These are phyloP conservation scores for Fulmarus glacialis DNA, from an alignment of 2,113 vertebrate genomes.

Conservation along the genomic window DNA sequence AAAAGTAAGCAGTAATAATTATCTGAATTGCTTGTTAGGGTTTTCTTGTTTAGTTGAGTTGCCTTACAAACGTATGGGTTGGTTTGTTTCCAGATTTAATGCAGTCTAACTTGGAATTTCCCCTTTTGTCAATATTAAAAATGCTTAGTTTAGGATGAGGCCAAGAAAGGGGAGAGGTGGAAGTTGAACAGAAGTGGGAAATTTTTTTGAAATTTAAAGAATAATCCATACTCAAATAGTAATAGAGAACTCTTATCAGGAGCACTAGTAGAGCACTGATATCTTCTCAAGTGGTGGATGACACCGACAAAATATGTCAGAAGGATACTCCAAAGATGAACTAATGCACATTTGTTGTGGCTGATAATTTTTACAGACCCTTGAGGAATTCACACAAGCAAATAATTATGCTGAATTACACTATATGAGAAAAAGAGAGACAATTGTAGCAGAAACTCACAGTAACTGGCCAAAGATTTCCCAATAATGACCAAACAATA, in stretches of 20 bases:
- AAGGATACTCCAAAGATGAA: not conserved
- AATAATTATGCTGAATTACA: slow-evolving; percentile 59
- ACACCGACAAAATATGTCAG: not conserved
- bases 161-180: not conserved
- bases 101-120: not conserved
- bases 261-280: not conserved
- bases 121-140: not conserved
- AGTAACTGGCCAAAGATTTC: not conserved
- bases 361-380: not conserved
- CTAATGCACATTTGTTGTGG: not conserved
- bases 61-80: not conserved
- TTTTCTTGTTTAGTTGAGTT: not conserved
- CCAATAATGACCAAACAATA: not conserved
- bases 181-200: not conserved
- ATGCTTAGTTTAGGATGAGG: not conserved
- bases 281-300: not conserved
- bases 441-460: not conserved
- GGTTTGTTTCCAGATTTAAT: not conserved
- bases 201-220: not conserved
- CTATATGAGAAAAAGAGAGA: not conserved
- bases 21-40: not conserved
- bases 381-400: not conserved
- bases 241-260: not conserved
- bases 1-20: not conserved
- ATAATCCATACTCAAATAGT: not conserved